phyloP scores from a whole-genome alignment of 2,888 invertebrate genomes.

The Pristionchus japonicus region DNA sequence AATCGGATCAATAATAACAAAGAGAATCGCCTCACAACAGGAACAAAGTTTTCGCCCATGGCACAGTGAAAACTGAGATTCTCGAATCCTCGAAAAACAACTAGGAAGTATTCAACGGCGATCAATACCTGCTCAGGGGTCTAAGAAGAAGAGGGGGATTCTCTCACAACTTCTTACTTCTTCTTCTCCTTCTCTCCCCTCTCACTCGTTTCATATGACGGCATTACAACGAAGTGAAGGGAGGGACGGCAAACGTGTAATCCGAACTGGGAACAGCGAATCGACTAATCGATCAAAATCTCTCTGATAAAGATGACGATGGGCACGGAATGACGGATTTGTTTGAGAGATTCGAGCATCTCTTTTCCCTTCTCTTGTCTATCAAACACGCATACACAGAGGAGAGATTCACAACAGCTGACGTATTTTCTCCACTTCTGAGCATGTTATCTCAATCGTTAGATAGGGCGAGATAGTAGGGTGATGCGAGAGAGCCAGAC shows the following conservation, averaged over 20 bases:
- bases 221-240: not conserved
- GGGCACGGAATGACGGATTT: not conserved
- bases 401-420: slow-evolving; percentile 27
- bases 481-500: not conserved
- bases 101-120: not conserved
- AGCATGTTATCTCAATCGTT: not conserved
- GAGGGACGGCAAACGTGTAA: not conserved
- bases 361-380: not conserved
- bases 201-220: slow-evolving; percentile 41
- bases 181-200: not conserved
- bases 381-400: slow-evolving; percentile 6
- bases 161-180: slow-evolving; percentile 32
- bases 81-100: not conserved
- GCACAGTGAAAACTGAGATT: not conserved
- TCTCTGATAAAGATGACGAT: not conserved
- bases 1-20: not conserved
- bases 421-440: not conserved
- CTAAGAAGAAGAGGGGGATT: not conserved
- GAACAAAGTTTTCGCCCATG: not conserved
- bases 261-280: not conserved
- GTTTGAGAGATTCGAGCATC: not conserved
- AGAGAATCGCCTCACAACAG: not conserved
- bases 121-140: not conserved
- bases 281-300: too few species aligned
- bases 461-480: not conserved